A percentile compares a stretch with the other conserved stretches of the same genome.
These are phyloP conservation scores for Argyrosomus japonicus DNA, from an alignment of 2,113 vertebrate species.

Conservation along the genomic window DNA sequence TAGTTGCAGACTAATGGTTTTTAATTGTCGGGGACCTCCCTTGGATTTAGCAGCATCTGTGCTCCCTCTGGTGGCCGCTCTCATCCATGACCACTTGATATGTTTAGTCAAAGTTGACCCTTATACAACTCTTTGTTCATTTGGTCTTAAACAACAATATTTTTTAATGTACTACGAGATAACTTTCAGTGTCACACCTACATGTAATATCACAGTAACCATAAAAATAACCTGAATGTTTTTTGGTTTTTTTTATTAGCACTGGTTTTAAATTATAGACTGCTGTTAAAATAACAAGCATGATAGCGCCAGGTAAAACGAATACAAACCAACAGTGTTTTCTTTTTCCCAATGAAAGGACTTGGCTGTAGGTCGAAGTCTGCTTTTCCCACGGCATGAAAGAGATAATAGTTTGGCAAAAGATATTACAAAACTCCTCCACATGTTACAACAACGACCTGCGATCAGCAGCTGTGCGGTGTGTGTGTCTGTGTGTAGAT, in stretches of 20 bases:
- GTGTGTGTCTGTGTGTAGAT: conserved; percentile 5
- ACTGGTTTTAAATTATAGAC: conserved; percentile 13
- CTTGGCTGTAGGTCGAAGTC: conserved; percentile 6
- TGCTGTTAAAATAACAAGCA: conserved; percentile 1
- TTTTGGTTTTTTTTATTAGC: not conserved
- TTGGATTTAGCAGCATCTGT: conserved; percentile 67
- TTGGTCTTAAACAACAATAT: not conserved
- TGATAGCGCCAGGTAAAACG: conserved; percentile 1
- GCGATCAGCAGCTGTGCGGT: conserved; percentile 58
- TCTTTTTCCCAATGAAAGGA: conserved; percentile 19
- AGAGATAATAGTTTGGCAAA: conserved; percentile 66
- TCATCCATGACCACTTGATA: conserved; percentile 11
- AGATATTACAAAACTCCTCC: conserved; percentile 61
- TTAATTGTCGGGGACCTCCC: conserved; percentile 7
- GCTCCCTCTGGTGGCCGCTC: conserved; percentile 77
- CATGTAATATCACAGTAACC: not conserved
- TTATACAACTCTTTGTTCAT: not conserved
- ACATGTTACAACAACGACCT: conserved; percentile 77
- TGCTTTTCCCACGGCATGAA: conserved; percentile 44
- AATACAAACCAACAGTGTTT: not conserved
- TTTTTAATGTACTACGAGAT: not conserved
- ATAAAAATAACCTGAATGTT: not conserved
- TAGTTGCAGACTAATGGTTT: conserved; percentile 38
- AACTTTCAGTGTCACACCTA: not conserved
- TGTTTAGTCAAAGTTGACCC: not conserved